phyloP scores from a whole-genome alignment of 2,888 invertebrate genomes.

The Lasioglossum figueresi region DNA sequence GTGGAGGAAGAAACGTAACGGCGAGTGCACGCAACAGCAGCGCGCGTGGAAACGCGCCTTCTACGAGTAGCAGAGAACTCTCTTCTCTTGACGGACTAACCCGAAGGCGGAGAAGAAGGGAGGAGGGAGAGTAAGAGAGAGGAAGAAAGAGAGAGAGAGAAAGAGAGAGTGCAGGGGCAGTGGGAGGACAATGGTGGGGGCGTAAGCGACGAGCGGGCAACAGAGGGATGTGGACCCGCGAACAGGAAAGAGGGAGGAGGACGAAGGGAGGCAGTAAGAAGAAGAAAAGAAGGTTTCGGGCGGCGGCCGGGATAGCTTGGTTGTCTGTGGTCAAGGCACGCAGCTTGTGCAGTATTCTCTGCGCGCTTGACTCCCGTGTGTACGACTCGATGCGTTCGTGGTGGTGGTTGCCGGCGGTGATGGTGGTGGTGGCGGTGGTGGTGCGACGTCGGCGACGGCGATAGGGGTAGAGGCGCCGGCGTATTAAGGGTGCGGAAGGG shows the following conservation, averaged over 20 bases:
- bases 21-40: slow-evolving; percentile 76
- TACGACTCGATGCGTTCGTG: slow-evolving; percentile 17
- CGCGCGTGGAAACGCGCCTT: slow-evolving; percentile 76
- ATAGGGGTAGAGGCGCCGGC: slow-evolving; percentile 50
- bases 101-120: slow-evolving; percentile 54
- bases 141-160: slow-evolving; percentile 40
- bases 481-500: slow-evolving; percentile 46
- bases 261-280: slow-evolving; percentile 63
- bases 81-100: slow-evolving; percentile 67
- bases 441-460: slow-evolving; percentile 21
- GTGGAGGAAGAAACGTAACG: slow-evolving; percentile 71
- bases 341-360: slow-evolving; percentile 76
- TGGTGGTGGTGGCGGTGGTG: slow-evolving; percentile 8
- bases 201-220: slow-evolving; percentile 49
- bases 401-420: slow-evolving; percentile 14
- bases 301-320: slow-evolving; percentile 79
- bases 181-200: slow-evolving; percentile 59
- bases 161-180: slow-evolving; percentile 9
- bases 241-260: slow-evolving; percentile 28
- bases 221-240: slow-evolving; percentile 50
- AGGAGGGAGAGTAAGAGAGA: not conserved
- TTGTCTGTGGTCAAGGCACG: slow-evolving; percentile 83
- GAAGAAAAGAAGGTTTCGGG: slow-evolving; percentile 79
- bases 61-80: slow-evolving; percentile 67
- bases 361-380: slow-evolving; percentile 60